Evolutionary conservation across 2,888 invertebrate genomes (phyloP).

Genomic region (Tholera decimalis): DNA sequence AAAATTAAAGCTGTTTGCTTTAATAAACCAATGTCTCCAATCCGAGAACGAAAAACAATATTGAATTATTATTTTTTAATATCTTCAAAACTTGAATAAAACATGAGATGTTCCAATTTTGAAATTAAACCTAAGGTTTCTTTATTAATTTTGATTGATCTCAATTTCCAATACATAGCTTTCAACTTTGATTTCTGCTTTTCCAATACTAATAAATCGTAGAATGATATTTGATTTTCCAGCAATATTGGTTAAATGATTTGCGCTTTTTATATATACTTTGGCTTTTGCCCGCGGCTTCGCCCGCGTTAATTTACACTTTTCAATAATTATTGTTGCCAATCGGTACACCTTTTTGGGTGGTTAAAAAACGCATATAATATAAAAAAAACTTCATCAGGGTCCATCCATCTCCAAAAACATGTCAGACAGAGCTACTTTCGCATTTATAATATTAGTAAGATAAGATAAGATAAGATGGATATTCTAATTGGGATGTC

Average conservation of each 20-base stretch:
- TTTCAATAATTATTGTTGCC: too few species aligned
- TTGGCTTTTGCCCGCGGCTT: too few species aligned
- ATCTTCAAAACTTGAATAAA: conserved; percentile 28
- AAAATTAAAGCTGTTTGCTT: neutral
- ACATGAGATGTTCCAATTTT: neutral
- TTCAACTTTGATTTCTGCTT: conserved; percentile 6
- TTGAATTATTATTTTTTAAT: conserved; percentile 23
- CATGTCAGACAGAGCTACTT: too few species aligned
- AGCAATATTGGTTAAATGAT: neutral
- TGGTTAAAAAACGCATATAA: too few species aligned
- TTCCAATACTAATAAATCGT: neutral
- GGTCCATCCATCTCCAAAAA: too few species aligned
- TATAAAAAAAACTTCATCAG: too few species aligned
- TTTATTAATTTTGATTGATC: conserved; percentile 26
- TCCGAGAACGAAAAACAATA: neutral
- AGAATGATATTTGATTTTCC: neutral
- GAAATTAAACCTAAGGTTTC: conserved; percentile 6
- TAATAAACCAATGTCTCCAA: neutral
- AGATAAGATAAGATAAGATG: too few species aligned
- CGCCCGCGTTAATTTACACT: too few species aligned
- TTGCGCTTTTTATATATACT: neutral
- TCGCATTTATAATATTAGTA: too few species aligned
- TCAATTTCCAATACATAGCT: conserved; percentile 16
- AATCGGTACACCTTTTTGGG: too few species aligned
- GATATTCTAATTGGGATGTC: too few species aligned